Evolutionary conservation across 2,113 vertebrate species (phyloP), one percentile per base, ranked within the genome.

Genomic region (Oreochromis tanganicae): DNA sequence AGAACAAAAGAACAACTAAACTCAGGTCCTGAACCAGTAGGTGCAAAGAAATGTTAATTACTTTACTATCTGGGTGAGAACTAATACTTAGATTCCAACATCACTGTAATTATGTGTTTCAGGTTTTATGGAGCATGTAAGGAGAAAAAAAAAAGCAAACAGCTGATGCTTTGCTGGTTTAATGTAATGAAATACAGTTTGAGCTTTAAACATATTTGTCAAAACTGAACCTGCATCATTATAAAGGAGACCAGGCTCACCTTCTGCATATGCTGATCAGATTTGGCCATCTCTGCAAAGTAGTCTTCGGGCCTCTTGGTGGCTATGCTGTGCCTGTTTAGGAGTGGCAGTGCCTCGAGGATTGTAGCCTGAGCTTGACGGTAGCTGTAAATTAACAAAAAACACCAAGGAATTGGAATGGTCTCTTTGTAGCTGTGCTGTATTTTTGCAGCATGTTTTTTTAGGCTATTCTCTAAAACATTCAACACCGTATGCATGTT

Each of bases 211-310:
- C 5, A 17, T 29, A 43, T 27, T 16, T 27, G 13, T 73, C 13
- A 73, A 0, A 27, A 73, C 12, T 73, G 41, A 27, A 71, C n/a
- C 4, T 41, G 14, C 5, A 24, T 48, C 38, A 73, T 29, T 24
- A 29, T 12, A 19, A 32, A 11, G 4, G 14, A 48, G 41, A 75
- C 21, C 41, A 29, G 9, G 6, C 57, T 93, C 93, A 99, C 99
- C 97, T 99, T 99, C 89, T 99, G 98, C 99, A 99, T 99, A 52
- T 99, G 98, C 73, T 99, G 98, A 93, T 99, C 99, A 7, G 98
- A 97, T 86, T 99, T 99, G 83, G 98, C 98, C 99, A 99, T 99
- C 95, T 99, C 98, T 85, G 99, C 99, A 90, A 99, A 99, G 95
- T 99, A 99, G 93, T 99, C 99, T 0, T 97, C 97, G 0, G 99